Evolutionary conservation across 2,113 vertebrate species (phyloP).

Genomic region (Cepphus grylle): DNA sequence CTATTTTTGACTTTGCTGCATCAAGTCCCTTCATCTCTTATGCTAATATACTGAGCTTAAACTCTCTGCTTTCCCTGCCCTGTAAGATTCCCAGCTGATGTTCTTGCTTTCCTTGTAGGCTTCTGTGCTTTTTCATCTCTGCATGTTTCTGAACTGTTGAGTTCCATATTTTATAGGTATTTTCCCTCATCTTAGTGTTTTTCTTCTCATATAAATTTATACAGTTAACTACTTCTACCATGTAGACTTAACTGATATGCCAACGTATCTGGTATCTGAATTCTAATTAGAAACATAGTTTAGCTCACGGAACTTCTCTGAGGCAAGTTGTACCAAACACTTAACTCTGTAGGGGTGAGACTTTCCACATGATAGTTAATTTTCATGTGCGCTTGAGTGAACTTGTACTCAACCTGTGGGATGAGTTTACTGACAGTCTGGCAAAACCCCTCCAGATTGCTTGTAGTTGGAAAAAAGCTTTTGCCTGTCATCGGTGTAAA

Average conservation of each 20-base stretch:
- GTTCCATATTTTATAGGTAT: neutral
- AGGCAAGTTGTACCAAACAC: neutral
- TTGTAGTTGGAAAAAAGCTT: neutral
- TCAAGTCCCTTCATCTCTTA: neutral
- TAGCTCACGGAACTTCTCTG: neutral
- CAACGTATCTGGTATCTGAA: neutral
- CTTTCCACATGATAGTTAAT: neutral
- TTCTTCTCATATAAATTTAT: neutral
- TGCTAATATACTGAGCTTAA: neutral
- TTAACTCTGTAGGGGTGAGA: neutral
- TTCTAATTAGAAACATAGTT: neutral
- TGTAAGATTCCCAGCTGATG: neutral
- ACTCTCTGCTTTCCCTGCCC: neutral
- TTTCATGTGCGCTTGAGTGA: neutral
- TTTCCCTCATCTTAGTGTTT: neutral
- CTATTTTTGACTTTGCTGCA: neutral
- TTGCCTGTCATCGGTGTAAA: neutral
- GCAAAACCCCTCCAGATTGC: neutral
- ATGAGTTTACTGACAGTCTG: neutral
- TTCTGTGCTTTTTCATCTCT: neutral
- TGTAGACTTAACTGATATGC: neutral
- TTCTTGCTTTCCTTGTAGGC: neutral
- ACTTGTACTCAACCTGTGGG: neutral
- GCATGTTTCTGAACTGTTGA: neutral
- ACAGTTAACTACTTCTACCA: neutral